phyloP scores from a whole-genome alignment of 2,888 invertebrate species.

The Cephalotes varians region DNA sequence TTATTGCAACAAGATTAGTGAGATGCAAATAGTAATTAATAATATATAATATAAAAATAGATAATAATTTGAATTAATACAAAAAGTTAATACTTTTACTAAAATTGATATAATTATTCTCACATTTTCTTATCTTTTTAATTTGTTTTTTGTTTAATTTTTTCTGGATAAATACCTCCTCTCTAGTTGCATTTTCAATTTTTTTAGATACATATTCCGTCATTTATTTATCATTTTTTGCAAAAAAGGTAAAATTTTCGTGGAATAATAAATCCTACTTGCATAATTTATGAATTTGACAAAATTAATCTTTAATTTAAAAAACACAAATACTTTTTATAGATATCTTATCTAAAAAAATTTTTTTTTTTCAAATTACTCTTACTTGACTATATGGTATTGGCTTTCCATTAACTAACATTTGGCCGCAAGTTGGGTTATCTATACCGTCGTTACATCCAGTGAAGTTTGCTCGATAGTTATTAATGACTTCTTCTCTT shows the following conservation, averaged over 20 bases:
- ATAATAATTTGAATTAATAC: slow-evolving; percentile 2
- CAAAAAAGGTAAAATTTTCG: neutral
- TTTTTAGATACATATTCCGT: neutral
- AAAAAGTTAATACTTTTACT: neutral
- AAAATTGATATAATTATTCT: neutral
- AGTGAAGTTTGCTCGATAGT: slow-evolving; percentile 83
- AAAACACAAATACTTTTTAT: neutral
- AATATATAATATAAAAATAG: neutral
- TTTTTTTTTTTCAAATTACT: slow-evolving; percentile 10
- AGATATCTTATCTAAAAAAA: neutral
- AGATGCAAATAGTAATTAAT: neutral
- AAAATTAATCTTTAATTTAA: neutral
- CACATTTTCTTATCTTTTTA: neutral
- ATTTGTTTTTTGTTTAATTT: neutral
- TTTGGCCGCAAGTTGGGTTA: slow-evolving; percentile 85
- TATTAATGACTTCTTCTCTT: slow-evolving; percentile 85
- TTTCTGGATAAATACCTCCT: neutral
- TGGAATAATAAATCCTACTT: neutral
- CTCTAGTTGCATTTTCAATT: neutral
- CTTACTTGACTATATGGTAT: slow-evolving; percentile 85
- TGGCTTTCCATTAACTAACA: slow-evolving; percentile 82
- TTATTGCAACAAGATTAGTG: neutral
- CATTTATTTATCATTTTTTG: neutral
- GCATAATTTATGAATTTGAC: neutral
- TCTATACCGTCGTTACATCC: slow-evolving; percentile 83